Base-by-base conservation (phyloP, 2,113 vertebrate species). In the Garra rufa region DNA sequence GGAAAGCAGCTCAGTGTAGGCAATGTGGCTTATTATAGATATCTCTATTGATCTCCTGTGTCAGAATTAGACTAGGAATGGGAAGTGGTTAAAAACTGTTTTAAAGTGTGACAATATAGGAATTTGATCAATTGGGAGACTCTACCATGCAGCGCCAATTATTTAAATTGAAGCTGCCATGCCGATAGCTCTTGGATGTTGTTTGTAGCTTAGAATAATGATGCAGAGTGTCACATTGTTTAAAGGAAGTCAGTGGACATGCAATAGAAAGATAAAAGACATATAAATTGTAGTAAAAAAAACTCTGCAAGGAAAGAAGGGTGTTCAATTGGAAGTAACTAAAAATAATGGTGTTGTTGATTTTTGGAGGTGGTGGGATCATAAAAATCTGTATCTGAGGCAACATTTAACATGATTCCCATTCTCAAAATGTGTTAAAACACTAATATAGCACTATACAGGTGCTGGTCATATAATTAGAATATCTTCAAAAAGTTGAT, bases 11-110 rank as follows among this genome's bases (percentile, higher is more conserved):
- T 67, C 7, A 9, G 21, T 57, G 30, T 76, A 85, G 21, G 61
- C 21, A 82, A 46, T 88, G 76, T 52, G 71, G 46, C 48, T 76
- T 76, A 55, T 34, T 21, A 55, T 85, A 11, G 10, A 41, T 28
- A 81, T 43, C 83, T 85, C 63, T 83, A 88, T 89, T 90, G 88
- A 89, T 89, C 69, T 87, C 87, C 67, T 9, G 30, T 77, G 76
- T 50, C 80, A 86, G 91, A 86, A 89, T 87, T 83, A 81, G 75
- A 75, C 1, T 61, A 77, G 70, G 85, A 90, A 86, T 89, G 28
- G 73, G 6, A 30, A 24, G 14, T 57, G 1, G 69, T 59, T 55
- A 17, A 70, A 84, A 30, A 79, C 34, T 15, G 15, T 70, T 85
- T 85, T 82, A 71, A 85, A 34, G 86, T 87, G 52, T 78, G 71